A percentile compares a stretch with the other conserved stretches of the same genome.
Evolutionary conservation across 2,888 invertebrate species (phyloP).

Genomic region (Ptychoptera albimana): DNA sequence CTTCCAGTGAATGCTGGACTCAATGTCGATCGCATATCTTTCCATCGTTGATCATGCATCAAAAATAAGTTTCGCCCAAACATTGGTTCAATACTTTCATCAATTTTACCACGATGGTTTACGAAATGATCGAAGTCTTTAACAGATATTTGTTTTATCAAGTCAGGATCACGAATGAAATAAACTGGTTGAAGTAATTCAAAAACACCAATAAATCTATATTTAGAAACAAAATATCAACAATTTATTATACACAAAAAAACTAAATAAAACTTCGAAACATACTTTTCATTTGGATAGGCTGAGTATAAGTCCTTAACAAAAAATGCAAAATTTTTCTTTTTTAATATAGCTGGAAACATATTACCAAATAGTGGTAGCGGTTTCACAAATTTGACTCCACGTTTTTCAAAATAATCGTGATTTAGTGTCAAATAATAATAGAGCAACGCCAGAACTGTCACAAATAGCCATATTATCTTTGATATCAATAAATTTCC

Average conservation of each 20-base stretch:
- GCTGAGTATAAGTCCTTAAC: not conserved
- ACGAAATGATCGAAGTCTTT: slow-evolving; percentile 41
- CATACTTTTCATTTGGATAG: slow-evolving; percentile 1
- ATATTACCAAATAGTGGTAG: slow-evolving; percentile 1
- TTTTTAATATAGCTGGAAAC: not conserved
- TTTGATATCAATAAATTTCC: too few species aligned
- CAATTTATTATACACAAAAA: too few species aligned
- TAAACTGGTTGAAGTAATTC: slow-evolving; percentile 29
- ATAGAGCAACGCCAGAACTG: not conserved
- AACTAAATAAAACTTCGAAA: too few species aligned
- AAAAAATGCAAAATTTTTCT: not conserved
- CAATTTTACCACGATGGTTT: slow-evolving; percentile 30
- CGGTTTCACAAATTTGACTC: slow-evolving; percentile 2
- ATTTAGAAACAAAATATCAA: too few species aligned
- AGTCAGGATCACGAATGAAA: slow-evolving; percentile 36
- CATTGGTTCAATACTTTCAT: slow-evolving; percentile 30
- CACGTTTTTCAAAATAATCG: slow-evolving; percentile 2
- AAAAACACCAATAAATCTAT: slow-evolving; percentile 23
- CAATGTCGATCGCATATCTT: slow-evolving; percentile 30
- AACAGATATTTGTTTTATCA: slow-evolving; percentile 35
- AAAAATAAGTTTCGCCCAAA: slow-evolving; percentile 34
- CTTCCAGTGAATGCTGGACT: slow-evolving; percentile 32
- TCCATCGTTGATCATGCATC: slow-evolving; percentile 30
- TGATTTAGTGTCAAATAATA: not conserved
- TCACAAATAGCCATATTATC: not conserved